A percentile compares a stretch with the other conserved stretches of the same genome.
Evolutionary conservation across 2,113 vertebrate species (phyloP).

Genomic region (Lophotis ruficrista): DNA sequence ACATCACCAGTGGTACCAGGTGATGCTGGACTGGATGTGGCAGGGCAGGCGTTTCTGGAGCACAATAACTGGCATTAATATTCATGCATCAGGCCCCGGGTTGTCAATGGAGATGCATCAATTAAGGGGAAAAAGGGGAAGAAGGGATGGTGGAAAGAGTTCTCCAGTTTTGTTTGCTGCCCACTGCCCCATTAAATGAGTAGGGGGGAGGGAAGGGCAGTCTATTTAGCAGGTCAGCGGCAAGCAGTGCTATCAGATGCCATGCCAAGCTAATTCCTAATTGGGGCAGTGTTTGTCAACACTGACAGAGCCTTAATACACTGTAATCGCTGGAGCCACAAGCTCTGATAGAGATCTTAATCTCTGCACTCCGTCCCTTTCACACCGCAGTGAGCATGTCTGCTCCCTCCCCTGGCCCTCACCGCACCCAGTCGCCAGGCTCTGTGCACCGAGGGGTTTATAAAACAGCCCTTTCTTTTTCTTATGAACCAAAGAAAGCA

Average conservation of each 20-base stretch:
- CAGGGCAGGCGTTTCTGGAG: not conserved
- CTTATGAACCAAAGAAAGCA: not conserved
- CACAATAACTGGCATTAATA: not conserved
- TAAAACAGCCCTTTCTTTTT: not conserved
- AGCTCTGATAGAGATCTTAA: constrained; percentile 76
- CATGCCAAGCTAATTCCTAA: constrained; percentile 77
- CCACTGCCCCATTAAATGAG: not conserved
- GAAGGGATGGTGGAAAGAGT: not conserved
- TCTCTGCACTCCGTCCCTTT: constrained; percentile 50
- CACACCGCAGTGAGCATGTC: not conserved
- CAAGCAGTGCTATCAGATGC: constrained; percentile 70
- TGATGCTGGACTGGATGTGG: not conserved
- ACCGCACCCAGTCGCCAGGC: not conserved
- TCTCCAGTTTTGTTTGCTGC: not conserved
- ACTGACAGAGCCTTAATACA: constrained; percentile 65
- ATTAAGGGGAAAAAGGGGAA: not conserved
- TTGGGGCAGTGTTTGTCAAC: constrained; percentile 80
- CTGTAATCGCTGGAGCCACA: constrained; percentile 71
- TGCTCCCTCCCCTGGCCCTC: not conserved
- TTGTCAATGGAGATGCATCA: not conserved
- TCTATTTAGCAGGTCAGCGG: constrained; percentile 66
- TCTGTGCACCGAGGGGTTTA: not conserved
- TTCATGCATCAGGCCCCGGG: not conserved
- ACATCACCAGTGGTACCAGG: not conserved
- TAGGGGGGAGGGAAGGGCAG: not conserved